Base-by-base conservation (phyloP, 2,797 vertebrate species). In the Philypnodon macrostomus region DNA sequence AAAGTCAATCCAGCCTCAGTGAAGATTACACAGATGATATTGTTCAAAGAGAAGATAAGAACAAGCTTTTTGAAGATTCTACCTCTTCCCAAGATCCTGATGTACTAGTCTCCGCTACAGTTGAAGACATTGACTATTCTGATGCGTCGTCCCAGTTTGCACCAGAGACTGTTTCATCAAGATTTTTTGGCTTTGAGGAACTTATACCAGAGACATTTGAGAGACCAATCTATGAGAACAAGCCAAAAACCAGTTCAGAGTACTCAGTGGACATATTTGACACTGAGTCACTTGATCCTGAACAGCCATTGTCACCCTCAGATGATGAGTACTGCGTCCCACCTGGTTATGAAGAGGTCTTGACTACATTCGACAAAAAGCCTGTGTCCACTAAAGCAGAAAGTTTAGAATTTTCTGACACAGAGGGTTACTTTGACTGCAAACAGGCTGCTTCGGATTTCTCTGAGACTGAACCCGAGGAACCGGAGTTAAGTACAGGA, bases 381-480 rank as follows among this genome's bases (percentile, higher is more conserved):
- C 59, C 52, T 63, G 12, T 64, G 15, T 39, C 31, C 2, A 45
- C 19, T 40, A 42, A 47, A 46, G 4, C 50, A 51, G 32, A 50
- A 27, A 71, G 57, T 19, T 54, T 53, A 62, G 73, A 85, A 47
- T 75, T 66, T 44, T 86, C 76, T 26, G 85, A 89, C 34, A 46
- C 53, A 16, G 85, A 89, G 52, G 37, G 65, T 24, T 89, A 69
- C 69, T 89, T 87, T 74, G 86, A 90, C 67, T 88, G 85, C 56
- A 81, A 59, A 48, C 85, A 88, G 56, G 74, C 42, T 17, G 16
- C 58, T 1, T 85, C 85, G 1, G 82, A 85, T 55, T 68, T 67
- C 24, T 85, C 80, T 30, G 87, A 88, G 71, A 68, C 67, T 38
- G 86, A 87, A 33, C 53, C 41, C 1, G 71, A 87, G 12, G 67